A percentile compares a stretch with the other conserved stretches of the same genome.
These are phyloP conservation scores for Mycteria americana DNA, from an alignment of 2,797 vertebrate species.

Conservation along the genomic window DNA sequence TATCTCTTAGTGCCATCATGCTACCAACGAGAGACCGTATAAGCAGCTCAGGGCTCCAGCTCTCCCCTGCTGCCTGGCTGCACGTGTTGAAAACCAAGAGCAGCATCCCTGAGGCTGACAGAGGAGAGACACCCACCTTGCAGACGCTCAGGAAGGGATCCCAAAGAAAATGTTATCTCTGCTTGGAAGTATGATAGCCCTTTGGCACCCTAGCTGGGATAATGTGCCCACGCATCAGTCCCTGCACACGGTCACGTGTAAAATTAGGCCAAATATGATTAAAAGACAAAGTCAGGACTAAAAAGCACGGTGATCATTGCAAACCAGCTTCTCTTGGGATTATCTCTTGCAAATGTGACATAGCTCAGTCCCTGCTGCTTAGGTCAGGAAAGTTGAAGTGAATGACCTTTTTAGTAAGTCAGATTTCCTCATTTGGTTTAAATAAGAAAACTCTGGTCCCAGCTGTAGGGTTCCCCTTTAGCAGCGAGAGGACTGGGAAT, in stretches of 20 bases:
- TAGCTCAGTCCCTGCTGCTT: neutral
- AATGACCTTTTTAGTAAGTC: neutral
- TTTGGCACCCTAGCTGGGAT: neutral
- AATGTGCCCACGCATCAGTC: neutral
- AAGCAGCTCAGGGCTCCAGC: neutral
- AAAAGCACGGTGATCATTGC: accelerated
- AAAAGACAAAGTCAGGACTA: neutral
- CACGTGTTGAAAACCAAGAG: neutral
- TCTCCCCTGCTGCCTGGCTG: neutral
- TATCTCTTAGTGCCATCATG: neutral
- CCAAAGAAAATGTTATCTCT: neutral
- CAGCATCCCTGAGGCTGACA: neutral
- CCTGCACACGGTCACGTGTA: neutral
- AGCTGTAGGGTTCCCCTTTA: neutral
- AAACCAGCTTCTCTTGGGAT: neutral
- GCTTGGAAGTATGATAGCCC: neutral
- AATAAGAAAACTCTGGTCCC: neutral
- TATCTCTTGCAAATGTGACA: neutral
- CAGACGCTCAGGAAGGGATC: neutral
- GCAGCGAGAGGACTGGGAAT: neutral
- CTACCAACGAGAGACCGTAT: neutral
- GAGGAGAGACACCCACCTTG: neutral
- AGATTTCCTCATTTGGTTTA: neutral
- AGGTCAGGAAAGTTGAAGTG: neutral
- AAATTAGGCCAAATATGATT: neutral